Conservation (phyloP, 2,113 vertebrate species). For the Lamprologus tigripictilis region DNA sequence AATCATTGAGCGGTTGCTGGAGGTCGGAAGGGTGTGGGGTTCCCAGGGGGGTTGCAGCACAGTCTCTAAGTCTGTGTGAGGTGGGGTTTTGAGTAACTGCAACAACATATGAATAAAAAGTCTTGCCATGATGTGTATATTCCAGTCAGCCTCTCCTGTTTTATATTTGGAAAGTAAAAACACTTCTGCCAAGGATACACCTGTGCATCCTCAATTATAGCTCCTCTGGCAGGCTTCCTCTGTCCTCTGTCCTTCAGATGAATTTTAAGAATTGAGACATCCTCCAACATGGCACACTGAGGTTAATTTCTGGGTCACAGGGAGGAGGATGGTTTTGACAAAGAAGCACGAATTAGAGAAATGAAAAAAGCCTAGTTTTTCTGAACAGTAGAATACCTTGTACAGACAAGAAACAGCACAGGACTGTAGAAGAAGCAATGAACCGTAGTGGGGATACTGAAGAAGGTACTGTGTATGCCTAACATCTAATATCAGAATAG, state of each 20-base stretch:
- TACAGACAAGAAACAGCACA: background rate
- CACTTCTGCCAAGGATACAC: background rate
- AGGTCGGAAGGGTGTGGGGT: background rate
- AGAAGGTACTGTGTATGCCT: background rate
- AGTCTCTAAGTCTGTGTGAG: background rate
- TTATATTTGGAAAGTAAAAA: background rate
- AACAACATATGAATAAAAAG: background rate
- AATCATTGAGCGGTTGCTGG: background rate
- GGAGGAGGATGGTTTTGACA: background rate
- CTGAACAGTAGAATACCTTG: background rate
- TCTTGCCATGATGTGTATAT: background rate
- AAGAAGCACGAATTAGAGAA: background rate
- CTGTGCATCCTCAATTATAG: background rate
- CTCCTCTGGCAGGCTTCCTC: background rate
- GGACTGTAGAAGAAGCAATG: background rate
- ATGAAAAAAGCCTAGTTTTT: background rate
- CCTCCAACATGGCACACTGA: background rate
- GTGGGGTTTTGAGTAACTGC: background rate
- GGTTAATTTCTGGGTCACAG: background rate
- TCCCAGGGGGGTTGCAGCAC: background rate
- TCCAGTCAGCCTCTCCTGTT: background rate
- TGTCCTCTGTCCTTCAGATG: background rate
- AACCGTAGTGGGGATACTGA: background rate
- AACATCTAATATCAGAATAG: background rate
- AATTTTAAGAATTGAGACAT: background rate